Evolutionary conservation across 1,140 invertebrate species (phyloP).

Genomic region (Meloidogyne chitwoodi): DNA sequence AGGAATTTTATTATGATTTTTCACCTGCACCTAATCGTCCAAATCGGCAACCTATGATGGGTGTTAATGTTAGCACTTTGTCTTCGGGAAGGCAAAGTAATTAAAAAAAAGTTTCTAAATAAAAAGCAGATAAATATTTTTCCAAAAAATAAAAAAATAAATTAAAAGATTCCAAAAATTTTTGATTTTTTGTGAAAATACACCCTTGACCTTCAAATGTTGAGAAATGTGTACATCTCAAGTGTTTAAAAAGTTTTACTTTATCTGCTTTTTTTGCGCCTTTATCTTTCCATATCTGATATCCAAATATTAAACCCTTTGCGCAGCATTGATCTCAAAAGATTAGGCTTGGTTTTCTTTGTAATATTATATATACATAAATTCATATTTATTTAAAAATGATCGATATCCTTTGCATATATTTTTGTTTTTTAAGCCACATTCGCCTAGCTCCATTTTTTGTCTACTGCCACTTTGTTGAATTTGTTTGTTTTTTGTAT

Average conservation of each 20-base stretch:
- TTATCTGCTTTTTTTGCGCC: background rate
- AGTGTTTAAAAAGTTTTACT: background rate
- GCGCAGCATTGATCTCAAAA: background rate
- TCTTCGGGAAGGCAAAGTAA: background rate
- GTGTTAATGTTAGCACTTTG: slow-evolving; percentile 25
- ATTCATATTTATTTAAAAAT: background rate
- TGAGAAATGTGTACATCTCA: too few relatives aligned
- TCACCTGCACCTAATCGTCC: slow-evolving; percentile 18
- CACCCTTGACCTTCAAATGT: too few relatives aligned
- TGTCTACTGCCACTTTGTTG: too few relatives aligned
- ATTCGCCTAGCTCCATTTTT: too few relatives aligned
- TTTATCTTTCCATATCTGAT: background rate
- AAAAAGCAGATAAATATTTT: background rate
- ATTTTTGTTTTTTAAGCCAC: too few relatives aligned
- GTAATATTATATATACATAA: background rate
- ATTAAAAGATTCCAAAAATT: too few relatives aligned
- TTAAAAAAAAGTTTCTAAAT: background rate
- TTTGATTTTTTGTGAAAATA: too few relatives aligned
- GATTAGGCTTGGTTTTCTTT: background rate
- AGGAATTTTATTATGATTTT: slow-evolving; percentile 18
- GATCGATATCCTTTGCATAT: background rate
- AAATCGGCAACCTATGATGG: slow-evolving; percentile 25
- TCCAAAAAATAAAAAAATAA: too few relatives aligned
- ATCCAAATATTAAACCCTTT: background rate
- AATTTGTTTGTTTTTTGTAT: too few relatives aligned